Evolutionary conservation across 2,888 invertebrate genomes (phyloP), one percentile per base, ranked within the genome.

Genomic region (Ophonus ardosiacus): DNA sequence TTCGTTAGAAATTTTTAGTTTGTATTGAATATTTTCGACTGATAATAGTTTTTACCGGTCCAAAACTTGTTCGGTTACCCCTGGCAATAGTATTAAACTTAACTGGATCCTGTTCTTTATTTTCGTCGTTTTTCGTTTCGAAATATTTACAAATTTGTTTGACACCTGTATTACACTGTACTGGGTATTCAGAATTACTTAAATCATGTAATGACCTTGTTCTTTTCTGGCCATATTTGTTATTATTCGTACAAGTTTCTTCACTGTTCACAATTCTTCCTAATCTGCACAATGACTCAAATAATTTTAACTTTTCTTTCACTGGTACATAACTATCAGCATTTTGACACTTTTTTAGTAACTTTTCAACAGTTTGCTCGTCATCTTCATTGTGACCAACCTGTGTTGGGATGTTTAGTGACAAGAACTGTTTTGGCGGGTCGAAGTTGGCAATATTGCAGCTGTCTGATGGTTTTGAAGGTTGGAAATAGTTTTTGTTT

Each of bases 131-230:
- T 88, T 90, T 90, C 61, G 93, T 93, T 89, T 95, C 95, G 90
- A 95, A 95, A 91, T 95, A 94, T 90, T 95, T 93, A 87, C 95
- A 94, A 91, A 95, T 93, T 89, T 95, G 95, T 84, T 94, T 92
- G 21, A 95, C 95, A 21, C 90, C 91, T 10, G 89, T 88, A 65
- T 88, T 89, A 8, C 93, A 92, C 24, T 93, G 92, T 86, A 93
- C 92, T 65, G 93, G 92, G 85, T 93, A 91, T 4, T 89, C 88
- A 6, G 91, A 91, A 83, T 92, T 90, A 63, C 92, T 92, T 31
- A 94, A 91, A 90, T 95, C 95, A 90, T 95, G 95, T 88, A 95
- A 90, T 0, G 95, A 95, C 7, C 94, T 92, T 0, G 95, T 94
- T 2, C 95, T 92, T 85, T 95, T 93, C 43, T 92, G 91, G 0